Evolutionary conservation across 2,888 invertebrate species (phyloP), one percentile per base, ranked within the genome.

Genomic region (Drosophila picticornis): DNA sequence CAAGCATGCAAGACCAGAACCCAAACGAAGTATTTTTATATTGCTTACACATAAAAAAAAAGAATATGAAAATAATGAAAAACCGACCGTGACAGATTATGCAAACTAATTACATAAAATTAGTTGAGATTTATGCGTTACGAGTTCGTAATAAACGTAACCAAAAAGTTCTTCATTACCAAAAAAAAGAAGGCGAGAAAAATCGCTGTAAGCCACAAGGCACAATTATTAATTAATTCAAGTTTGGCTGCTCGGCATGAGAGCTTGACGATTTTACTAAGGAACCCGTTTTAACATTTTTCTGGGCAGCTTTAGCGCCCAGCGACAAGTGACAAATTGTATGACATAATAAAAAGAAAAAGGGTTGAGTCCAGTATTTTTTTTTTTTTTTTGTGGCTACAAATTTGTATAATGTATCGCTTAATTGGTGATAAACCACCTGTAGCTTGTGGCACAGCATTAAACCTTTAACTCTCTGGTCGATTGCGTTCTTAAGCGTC

Each of bases 351-450:
- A 88, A 77, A 84, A 75, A 68, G 71, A 78, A 69, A 74, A 83
- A 80, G 75, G 82, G 67, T 71, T 72, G 58, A 68, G 43, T 53
- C 60, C 36, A 25, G 61, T 52, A 25, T 32, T 40, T 38, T 56
- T 7, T 29, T 57, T 38, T 58, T 38, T 58, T 60, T 65, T 64
- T 61, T 29, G 74, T 79, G 79, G 81, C 86, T 88, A 92, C 92
- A 92, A 92, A 92, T 92, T 92, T 91, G 83, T 84, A 83, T 88
- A 86, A 90, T 92, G 92, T 92, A 88, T 87, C 79, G 90, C 90
- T 92, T 92, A 92, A 92, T 92, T 92, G 92, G 91, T 90, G 92
- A 92, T 92, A 92, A 92, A 91, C 91, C 91, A 91, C 92, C 92
- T 92, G 90, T 87, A 91, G 90, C 80, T 84, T 65, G 82, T 75